Base-by-base conservation (phyloP, 1,140 invertebrate species). In the Diabrotica virgifera region DNA sequence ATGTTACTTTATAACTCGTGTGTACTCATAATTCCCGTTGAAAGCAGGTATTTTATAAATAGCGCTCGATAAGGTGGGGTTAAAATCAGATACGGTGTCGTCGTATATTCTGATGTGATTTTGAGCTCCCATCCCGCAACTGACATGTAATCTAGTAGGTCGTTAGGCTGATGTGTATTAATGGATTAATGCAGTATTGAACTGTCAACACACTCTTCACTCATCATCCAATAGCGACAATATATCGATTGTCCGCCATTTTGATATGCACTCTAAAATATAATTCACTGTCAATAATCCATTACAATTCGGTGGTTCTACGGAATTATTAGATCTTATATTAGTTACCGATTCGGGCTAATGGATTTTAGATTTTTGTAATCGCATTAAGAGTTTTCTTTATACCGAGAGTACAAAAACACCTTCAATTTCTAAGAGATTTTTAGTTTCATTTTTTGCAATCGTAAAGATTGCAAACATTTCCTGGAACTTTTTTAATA, bases 161-260 rank as follows among this genome's bases (percentile, higher is more conserved):
- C 73, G 74, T 76, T 76, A 76, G 67, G 59, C 66, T 74, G 72
- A 76, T 74, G 69, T 73, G 69, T 70, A 74, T 76, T 76, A 76
- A 76, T 76, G 74, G 74, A 76, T 76, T 74, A 74, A 74, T 76
- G 74, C 73, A 74, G 73, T 76, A 76, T 76, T 76, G 74, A 76
- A 76, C 74, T 74, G 71, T 74, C 73, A 74, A 73, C 74, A 70
- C 67, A 73, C 64, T 70, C 68, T 61, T 72, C 67, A 61, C 46
- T 63, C 63, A 61, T 52, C 59, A 72, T 72, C 66, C 68, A 70
- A 66, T 70, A 70, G 68, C 68, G 70, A 68, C 68, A 64, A 64
- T 63, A 63, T 70, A 70, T 72, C 64, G 70, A 70, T 72, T 70
- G 63, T 54, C 51, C 65, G 68, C 68, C 65, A 70, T 69, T 69